Conservation (phyloP, 2,797 vertebrate genomes). For the Falco biarmicus region DNA sequence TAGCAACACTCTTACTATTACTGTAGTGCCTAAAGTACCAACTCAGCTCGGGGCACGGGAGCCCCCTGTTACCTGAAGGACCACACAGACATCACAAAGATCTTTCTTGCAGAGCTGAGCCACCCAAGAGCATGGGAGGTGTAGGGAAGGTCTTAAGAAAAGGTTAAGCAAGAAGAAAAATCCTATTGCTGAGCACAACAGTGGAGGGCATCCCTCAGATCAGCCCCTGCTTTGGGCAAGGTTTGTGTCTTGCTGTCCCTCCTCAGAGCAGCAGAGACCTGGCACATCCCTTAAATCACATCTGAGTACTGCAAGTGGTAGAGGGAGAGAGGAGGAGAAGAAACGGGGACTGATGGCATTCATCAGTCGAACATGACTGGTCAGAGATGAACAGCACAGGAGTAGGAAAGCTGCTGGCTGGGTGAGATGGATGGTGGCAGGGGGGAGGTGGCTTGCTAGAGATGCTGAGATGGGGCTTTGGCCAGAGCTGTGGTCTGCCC, state of each 20-base stretch:
- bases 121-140: background rate
- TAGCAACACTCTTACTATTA: background rate
- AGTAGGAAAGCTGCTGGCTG: background rate
- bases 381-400: background rate
- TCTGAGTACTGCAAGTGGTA: background rate
- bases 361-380: background rate
- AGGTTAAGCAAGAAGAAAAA: background rate
- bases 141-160: background rate
- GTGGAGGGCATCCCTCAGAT: background rate
- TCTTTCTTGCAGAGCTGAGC: background rate
- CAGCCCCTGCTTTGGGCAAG: fast-evolving
- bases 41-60: background rate
- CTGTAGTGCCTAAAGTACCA: background rate
- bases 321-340: background rate
- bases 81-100: background rate
- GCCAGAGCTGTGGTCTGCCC: background rate
- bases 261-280: background rate
- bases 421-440: background rate
- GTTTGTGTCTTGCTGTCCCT: background rate
- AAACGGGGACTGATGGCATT: background rate
- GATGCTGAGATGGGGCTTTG: background rate
- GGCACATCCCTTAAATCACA: background rate
- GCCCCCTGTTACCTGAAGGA: background rate
- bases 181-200: background rate
- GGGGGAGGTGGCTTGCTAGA: background rate